Base-by-base conservation (phyloP, 2,888 invertebrate species). In the Andricus quercusramuli region DNA sequence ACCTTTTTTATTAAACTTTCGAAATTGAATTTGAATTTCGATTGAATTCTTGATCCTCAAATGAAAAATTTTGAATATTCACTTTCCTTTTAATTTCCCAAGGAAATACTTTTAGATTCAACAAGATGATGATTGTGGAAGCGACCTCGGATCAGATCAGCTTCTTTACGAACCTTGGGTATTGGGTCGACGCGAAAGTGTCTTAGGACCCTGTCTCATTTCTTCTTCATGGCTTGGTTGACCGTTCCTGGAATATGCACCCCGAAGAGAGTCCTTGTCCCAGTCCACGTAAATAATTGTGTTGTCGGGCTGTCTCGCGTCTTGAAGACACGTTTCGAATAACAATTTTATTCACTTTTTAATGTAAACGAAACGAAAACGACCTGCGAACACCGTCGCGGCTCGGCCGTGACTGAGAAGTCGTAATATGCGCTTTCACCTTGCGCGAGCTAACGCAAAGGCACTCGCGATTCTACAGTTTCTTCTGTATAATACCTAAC, bases 321-420 rank as follows among this genome's bases (percentile, higher is more conserved):
- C 51, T 76, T 78, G 62, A 80, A 59, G n/a, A 22, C 64, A n/a
- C 59, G 17, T 64, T 59, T 74, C 41, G 70, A 79, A 79, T 80
- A 76, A 79, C 76, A 70, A 81, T 66, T 74, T 74, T 62, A 70
- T 77, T 44, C 66, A 20, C 15, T 59, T 70, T 44, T 59, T 80
- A 68, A 77, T 68, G 25, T 32, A 78, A 81, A 74, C 79, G 77
- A 77, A 59, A 64, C 44, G 56, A 32, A 64, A 80, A 79, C 64
- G 83, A 83, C 83, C 79, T 84, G 87, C 86, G 87, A 87, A 83
- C 88, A 86, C 88, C 85, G 86, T 88, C 85, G 88, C 89, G 91
- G 89, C 88, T 90, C 92, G 90, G 90, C 91, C 91, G 91, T 91
- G 91, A 92, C 92, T 92, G 87, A 86, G 86, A 87, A 89, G 37